phyloP scores from a whole-genome alignment of 2,113 vertebrate species.

The Marmota monax region DNA sequence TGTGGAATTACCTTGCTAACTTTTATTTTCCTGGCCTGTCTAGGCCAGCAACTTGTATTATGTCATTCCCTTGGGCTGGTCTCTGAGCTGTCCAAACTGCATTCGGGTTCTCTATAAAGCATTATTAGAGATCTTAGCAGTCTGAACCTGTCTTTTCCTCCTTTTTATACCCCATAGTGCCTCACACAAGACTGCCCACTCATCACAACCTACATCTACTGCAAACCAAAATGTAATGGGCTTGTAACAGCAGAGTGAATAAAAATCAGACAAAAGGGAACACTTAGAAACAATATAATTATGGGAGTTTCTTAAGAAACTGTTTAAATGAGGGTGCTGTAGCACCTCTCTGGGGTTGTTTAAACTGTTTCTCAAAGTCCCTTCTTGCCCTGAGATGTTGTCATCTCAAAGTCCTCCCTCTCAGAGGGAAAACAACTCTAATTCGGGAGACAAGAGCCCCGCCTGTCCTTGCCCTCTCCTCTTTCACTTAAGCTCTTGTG shows the following conservation, averaged over 20 bases:
- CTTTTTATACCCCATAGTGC: background rate
- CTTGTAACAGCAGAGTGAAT: background rate
- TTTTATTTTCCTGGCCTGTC: background rate
- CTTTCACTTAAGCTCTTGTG: background rate
- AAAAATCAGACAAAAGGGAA: conserved; percentile 15
- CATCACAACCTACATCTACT: background rate
- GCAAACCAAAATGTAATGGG: conserved; percentile 8
- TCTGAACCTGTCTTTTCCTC: background rate
- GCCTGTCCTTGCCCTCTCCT: background rate
- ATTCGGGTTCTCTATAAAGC: background rate
- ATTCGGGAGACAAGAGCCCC: background rate
- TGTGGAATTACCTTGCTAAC: background rate
- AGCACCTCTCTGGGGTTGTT: background rate
- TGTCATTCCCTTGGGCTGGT: background rate
- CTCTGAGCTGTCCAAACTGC: background rate
- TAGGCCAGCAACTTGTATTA: background rate
- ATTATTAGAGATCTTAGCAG: background rate
- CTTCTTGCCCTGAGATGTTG: background rate
- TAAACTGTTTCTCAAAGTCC: conserved; percentile 9
- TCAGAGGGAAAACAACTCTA: conserved; percentile 17
- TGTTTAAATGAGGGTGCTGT: background rate
- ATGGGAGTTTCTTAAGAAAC: background rate
- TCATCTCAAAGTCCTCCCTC: background rate
- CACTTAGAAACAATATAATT: conserved; percentile 8
- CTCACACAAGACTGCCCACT: background rate